phyloP scores from a whole-genome alignment of 2,113 vertebrate genomes.

The Calypte anna region DNA sequence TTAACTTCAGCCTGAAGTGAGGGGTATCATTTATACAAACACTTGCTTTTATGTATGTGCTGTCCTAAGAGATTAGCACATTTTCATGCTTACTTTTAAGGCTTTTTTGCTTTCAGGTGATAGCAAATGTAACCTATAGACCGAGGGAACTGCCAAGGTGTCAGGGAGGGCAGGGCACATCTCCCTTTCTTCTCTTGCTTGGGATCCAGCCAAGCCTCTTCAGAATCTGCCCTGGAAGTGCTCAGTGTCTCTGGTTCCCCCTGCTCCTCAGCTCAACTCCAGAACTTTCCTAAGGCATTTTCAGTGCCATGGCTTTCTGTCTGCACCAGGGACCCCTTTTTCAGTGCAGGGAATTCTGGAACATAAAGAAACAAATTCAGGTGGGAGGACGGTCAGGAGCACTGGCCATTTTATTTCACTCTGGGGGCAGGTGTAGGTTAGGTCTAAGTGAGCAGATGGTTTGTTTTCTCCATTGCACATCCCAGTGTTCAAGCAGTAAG shows the following conservation, averaged over 20 bases:
- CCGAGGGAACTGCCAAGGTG: background rate
- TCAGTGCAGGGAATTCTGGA: background rate
- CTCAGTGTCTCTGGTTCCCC: background rate
- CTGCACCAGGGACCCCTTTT: background rate
- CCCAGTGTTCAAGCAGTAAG: background rate
- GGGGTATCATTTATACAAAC: conserved; percentile 63
- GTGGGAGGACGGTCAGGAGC: background rate
- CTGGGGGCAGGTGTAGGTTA: background rate
- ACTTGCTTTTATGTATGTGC: conserved; percentile 44
- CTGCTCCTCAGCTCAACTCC: background rate
- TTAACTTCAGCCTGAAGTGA: conserved; percentile 49
- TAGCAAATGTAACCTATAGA: background rate
- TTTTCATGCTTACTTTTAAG: background rate
- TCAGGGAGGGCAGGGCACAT: background rate
- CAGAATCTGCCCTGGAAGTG: background rate
- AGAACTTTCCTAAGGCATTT: background rate
- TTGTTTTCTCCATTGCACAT: background rate
- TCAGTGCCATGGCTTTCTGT: background rate
- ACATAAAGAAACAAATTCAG: background rate
- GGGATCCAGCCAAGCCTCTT: background rate
- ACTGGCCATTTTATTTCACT: background rate
- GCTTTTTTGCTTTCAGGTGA: conserved; percentile 11
- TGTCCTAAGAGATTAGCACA: conserved; percentile 55
- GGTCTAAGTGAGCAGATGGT: background rate
- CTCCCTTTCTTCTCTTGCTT: background rate